Evolutionary conservation across 2,888 invertebrate genomes (phyloP).

Genomic region (Arge pagana): DNA sequence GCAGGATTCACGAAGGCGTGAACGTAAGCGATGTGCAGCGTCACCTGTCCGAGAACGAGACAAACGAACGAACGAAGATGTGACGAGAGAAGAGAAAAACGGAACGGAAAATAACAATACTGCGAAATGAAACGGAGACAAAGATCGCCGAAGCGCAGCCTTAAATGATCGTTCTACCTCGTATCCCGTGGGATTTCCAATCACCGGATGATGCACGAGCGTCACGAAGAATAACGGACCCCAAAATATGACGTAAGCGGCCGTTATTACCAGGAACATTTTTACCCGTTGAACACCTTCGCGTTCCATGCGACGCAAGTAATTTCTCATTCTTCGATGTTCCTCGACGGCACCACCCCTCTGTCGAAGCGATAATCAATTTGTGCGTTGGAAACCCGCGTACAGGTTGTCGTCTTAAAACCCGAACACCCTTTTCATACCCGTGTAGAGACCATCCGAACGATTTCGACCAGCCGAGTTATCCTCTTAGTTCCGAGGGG

Average conservation of each 20-base stretch:
- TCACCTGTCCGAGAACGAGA: slow-evolving; percentile 66
- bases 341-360: slow-evolving; percentile 67
- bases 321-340: slow-evolving; percentile 75
- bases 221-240: slow-evolving; percentile 88
- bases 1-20: slow-evolving; percentile 86
- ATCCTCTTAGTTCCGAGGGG: too few species aligned
- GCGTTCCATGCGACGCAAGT: slow-evolving; percentile 76
- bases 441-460: too few species aligned
- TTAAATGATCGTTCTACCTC: slow-evolving; percentile 62
- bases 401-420: too few species aligned
- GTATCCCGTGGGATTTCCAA: slow-evolving; percentile 74
- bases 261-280: slow-evolving; percentile 84
- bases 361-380: slow-evolving; percentile 42
- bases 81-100: too few species aligned
- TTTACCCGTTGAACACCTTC: slow-evolving; percentile 82
- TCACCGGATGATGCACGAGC: slow-evolving; percentile 74
- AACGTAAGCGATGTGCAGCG: slow-evolving; percentile 84
- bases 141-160: too few species aligned
- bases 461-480: too few species aligned
- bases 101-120: too few species aligned
- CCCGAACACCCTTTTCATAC: too few species aligned
- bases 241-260: slow-evolving; percentile 87
- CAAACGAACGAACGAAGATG: too few species aligned
- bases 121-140: too few species aligned
- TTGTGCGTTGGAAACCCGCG: neutral